A percentile compares a stretch with the other conserved stretches of the same genome.
Evolutionary conservation across 2,797 vertebrate species (phyloP).

Genomic region (Luscinia megarhynchos): DNA sequence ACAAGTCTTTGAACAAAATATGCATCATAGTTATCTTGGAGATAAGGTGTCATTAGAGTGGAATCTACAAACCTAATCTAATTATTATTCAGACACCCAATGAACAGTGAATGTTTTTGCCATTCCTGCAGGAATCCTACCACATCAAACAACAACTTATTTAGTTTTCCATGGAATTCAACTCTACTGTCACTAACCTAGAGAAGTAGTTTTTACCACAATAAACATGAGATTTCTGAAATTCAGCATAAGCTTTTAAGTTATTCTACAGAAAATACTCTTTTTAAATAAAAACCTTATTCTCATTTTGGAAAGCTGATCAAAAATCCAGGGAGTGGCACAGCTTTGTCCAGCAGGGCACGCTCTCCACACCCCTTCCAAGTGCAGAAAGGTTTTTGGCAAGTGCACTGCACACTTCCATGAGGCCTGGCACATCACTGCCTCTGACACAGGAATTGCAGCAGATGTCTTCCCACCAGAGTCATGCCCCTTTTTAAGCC

Average conservation of each 20-base stretch:
- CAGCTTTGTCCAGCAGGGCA: background rate
- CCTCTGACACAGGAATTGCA: background rate
- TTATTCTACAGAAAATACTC: background rate
- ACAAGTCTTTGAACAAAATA: background rate
- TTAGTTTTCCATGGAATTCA: background rate
- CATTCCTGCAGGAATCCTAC: background rate
- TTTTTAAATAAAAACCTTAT: background rate
- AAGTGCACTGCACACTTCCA: background rate
- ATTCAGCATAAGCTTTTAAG: background rate
- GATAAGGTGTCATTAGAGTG: background rate
- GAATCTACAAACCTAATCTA: background rate
- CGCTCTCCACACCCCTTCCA: background rate
- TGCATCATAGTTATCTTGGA: background rate
- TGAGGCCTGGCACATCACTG: slow-evolving; percentile 10
- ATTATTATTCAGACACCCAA: background rate
- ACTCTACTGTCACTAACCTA: background rate
- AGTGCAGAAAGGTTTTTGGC: background rate
- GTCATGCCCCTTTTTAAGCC: background rate
- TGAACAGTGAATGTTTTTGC: background rate
- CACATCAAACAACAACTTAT: background rate
- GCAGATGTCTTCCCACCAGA: background rate
- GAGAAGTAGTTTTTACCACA: background rate
- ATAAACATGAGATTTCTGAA: background rate
- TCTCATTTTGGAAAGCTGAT: background rate
- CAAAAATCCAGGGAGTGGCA: background rate